Base-by-base conservation (phyloP, 2,888 invertebrate species). In the Lasioglossum morio region DNA sequence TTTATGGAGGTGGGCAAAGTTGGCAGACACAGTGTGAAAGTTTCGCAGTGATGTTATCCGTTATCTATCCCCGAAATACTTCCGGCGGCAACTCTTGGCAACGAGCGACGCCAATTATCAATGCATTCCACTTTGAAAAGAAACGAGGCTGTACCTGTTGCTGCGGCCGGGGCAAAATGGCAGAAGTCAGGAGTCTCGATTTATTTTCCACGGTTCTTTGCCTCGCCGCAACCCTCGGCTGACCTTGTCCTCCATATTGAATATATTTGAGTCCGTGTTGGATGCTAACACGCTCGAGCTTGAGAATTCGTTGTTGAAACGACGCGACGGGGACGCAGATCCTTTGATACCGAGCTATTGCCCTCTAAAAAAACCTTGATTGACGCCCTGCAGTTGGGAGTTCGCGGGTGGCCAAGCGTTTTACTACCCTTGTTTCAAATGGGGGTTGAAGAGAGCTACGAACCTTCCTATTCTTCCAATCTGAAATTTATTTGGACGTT, bases 71-170 rank as follows among this genome's bases (percentile, higher is more conserved):
- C 16, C 63, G 34, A 12, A 53, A 7, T 30, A 46, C 8, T 37
- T 43, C 72, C 23, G 27, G 37, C 12, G n/a, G 46, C 27, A 27
- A 48, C 27, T 16, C 48, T 60, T 72, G 72, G 57, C 76, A 73
- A 43, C 37, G 30, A 8, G 72, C 48, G 76, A 66, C 37, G 57
- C 57, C 77, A 81, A 86, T 86, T 85, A 86, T 75, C 86, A 85
- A 76, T 40, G 78, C 73, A 30, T 37, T 57, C 34, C 46, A 43
- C 43, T 77, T 48, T 78, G 53, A 34, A 72, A 78, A 72, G 85
- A 75, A 85, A 77, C 78, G 27, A 12, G 74, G 66, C 23, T 69
- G 48, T 66, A 85, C 85, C 81, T 85, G 85, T 86, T 85, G 86
- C 85, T 85, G 57, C 40, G 19, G 14, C 7, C 37, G 37, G n/a